These are phyloP conservation scores for Erythrocebus patas DNA, from an alignment of 2,113 vertebrate genomes.

Conservation along the genomic window DNA sequence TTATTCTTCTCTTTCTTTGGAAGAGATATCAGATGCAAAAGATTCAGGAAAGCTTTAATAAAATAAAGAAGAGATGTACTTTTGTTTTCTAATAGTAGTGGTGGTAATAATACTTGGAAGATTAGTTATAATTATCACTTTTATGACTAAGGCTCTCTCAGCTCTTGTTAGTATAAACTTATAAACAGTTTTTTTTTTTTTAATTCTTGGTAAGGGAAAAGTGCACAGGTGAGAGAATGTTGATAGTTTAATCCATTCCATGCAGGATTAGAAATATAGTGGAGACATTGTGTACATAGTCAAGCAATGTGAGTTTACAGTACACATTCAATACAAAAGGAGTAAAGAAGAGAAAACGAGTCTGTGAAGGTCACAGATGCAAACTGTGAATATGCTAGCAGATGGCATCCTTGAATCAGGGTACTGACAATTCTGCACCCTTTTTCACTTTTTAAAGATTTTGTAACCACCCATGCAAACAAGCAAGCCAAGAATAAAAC, in stretches of 20 bases:
- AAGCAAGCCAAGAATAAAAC: constrained; percentile 46
- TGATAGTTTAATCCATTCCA: neutral
- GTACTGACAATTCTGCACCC: neutral
- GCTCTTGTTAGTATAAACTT: neutral
- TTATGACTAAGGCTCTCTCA: neutral
- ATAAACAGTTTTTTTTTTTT: neutral
- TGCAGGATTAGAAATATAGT: neutral
- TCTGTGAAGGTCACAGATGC: neutral
- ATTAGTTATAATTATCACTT: neutral
- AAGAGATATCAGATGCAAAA: neutral
- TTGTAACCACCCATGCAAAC: neutral
- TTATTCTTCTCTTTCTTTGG: neutral
- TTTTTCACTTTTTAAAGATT: constrained; percentile 5
- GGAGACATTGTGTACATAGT: neutral
- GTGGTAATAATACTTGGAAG: neutral
- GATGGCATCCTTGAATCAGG: neutral
- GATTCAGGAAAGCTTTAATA: neutral
- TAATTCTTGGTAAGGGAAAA: neutral
- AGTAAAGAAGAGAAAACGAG: too few species aligned
- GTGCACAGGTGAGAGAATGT: neutral
- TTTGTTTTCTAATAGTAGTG: neutral
- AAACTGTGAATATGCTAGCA: neutral
- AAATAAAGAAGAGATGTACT: neutral
- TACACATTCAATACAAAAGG: neutral
- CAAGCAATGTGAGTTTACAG: neutral